Percentiles rank a stretch among this genome's conserved stretches.
phyloP scores from a whole-genome alignment of 2,797 vertebrate genomes.

The Pachyuromys duprasi region DNA sequence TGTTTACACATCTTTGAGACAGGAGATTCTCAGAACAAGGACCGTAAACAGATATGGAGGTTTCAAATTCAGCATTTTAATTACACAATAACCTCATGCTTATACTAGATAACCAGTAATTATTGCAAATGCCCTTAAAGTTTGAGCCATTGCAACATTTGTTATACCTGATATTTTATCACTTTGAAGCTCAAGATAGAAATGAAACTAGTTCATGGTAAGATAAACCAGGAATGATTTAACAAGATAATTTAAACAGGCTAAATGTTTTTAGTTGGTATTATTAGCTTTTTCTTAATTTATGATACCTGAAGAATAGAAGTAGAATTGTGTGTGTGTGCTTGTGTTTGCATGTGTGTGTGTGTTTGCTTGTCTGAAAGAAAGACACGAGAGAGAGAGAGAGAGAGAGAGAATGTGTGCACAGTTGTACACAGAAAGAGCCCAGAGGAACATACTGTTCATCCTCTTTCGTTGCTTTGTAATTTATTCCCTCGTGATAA shows the following conservation, averaged over 20 bases:
- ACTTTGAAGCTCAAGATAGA: background rate
- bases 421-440: background rate
- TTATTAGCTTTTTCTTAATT: background rate
- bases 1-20: too few species aligned
- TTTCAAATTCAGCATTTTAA: too few species aligned
- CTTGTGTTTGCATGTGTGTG: background rate
- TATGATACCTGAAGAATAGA: background rate
- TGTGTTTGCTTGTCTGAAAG: background rate
- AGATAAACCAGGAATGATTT: background rate
- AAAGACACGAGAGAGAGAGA: too few species aligned
- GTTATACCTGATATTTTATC: background rate
- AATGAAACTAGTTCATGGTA: background rate
- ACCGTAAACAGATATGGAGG: too few species aligned
- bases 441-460: background rate
- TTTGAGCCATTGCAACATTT: background rate
- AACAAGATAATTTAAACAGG: background rate
- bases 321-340: background rate
- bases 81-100: too few species aligned
- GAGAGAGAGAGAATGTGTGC: background rate
- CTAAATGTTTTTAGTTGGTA: background rate
- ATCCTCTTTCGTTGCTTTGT: background rate
- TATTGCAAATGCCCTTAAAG: too few species aligned
- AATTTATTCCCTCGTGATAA: background rate
- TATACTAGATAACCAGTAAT: background rate
- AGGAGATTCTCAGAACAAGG: too few species aligned